Base-by-base conservation (phyloP, 2,888 invertebrate genomes). In the Eupithecia subfuscata region DNA sequence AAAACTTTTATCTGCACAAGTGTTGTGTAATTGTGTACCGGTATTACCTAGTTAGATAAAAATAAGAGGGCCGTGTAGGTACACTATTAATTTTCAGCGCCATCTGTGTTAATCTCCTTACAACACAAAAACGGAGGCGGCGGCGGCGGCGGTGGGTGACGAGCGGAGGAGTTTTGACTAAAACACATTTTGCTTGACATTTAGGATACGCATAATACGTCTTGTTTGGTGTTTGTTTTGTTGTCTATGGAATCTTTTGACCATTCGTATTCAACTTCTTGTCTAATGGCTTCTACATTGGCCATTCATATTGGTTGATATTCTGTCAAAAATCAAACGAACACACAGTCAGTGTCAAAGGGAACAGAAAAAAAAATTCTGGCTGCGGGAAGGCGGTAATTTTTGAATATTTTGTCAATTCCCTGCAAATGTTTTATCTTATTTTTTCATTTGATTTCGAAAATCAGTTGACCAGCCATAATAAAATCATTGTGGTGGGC, bases 141-240 rank as follows among this genome's bases (percentile, higher is more conserved):
- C n/a, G n/a, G n/a, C n/a, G n/a, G n/a, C n/a, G n/a, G n/a, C n/a
- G n/a, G n/a, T n/a, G n/a, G n/a, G n/a, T n/a, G 45, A 18, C 1
- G 5, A 1, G 3, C n/a, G 48, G n/a, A 18, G 9, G 52, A 52
- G 48, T 48, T 48, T 48, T 52, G 18, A 48, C 18, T 1, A n/a
- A 52, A n/a, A 56, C 22, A 37, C 0, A 37, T 30, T 40, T 34
- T 43, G 22, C 9, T 22, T 56, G 18, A 30, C 56, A 48, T 65
- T 72, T 56, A 37, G 75, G 75, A 63, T 22, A 40, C 43, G 52
- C 69, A 75, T 75, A 72, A 75, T 48, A 70, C 16, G 18, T n/a
- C 37, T 22, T 22, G 18, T 18, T 48, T n/a, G 52, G n/a, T n/a
- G n/a, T 52, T 52, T 25, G 2, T 63, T 52, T 52, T 25, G 2